Base-by-base conservation (phyloP, 2,888 invertebrate species). In the Eristalis tenax region DNA sequence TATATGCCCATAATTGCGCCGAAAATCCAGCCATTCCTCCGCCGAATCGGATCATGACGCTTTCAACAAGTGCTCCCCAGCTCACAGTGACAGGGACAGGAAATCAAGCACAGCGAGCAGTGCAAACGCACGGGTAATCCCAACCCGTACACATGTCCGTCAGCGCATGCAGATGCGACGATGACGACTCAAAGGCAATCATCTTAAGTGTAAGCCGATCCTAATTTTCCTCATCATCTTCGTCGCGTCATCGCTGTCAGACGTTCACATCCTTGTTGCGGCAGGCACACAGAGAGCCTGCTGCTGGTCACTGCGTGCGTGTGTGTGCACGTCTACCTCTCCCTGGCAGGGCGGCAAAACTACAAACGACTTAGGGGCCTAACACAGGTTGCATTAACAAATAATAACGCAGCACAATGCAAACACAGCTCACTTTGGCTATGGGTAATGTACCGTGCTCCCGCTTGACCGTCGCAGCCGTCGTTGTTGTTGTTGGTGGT, bases 321-420 rank as follows among this genome's bases (percentile, higher is more conserved):
- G 43, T n/a, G 43, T n/a, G 43, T n/a, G 43, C n/a, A 18, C 18
- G 50, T 50, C 18, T 73, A 63, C 63, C 35, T 26, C 61, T 69
- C 18, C 50, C 66, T 61, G 56, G 32, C 23, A 22, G 8, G 83
- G 43, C 87, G 88, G 88, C 70, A 28, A 81, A 81, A 88, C 88
- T 84, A 84, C 88, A 87, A 87, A 87, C 87, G 87, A 79, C 68
- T 87, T 87, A 76, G 79, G 70, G 76, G 79, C 79, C 83, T 75
- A 87, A 83, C 86, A 79, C 86, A 83, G 83, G 86, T 87, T 87
- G 79, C 87, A 83, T 80, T 83, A 83, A 87, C 83, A 83, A 80
- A 87, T 86, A 80, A 87, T 83, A 87, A 79, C 64, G 80, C 79
- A 73, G 76, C 66, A 80, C 83, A 87, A 76, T 87, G 79, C 83